Percentiles rank a stretch among this genome's conserved stretches.
Evolutionary conservation across 2,888 invertebrate species (phyloP).

Genomic region (Meteorus cinctellus): DNA sequence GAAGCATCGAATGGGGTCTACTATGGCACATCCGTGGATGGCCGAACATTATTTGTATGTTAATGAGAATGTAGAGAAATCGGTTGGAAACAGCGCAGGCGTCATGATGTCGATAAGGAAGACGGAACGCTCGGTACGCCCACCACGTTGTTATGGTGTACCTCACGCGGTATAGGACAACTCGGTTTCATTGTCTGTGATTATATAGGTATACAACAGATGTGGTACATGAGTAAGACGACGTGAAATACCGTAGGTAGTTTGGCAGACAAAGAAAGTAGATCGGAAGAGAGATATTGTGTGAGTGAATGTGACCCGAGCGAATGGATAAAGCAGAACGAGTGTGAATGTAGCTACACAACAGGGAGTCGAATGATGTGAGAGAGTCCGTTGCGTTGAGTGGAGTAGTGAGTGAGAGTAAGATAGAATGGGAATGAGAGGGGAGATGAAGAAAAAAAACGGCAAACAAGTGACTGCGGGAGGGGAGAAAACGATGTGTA

Average conservation of each 20-base stretch:
- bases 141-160: conserved; percentile 48
- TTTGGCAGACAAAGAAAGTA: not conserved
- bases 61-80: conserved; percentile 10
- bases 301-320: conserved; percentile 29
- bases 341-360: not conserved
- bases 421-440: not conserved
- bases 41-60: not conserved
- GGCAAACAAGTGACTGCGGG: conserved; percentile 4
- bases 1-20: conserved; percentile 9
- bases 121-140: conserved; percentile 55
- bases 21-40: not conserved
- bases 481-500: conserved; percentile 9
- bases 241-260: conserved; percentile 1
- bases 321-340: conserved; percentile 2
- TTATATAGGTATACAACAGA: conserved; percentile 9
- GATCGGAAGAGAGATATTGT: conserved; percentile 11
- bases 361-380: not conserved
- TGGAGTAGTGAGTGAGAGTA: not conserved
- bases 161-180: conserved; percentile 1
- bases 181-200: conserved; percentile 16
- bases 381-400: not conserved
- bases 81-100: conserved; percentile 38
- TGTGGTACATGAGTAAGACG: conserved; percentile 38
- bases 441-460: not conserved
- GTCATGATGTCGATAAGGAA: conserved; percentile 41